Evolutionary conservation across 1,140 invertebrate genomes (phyloP), one percentile per base, ranked within the genome.

Genomic region (Odontomachus brunneus): DNA sequence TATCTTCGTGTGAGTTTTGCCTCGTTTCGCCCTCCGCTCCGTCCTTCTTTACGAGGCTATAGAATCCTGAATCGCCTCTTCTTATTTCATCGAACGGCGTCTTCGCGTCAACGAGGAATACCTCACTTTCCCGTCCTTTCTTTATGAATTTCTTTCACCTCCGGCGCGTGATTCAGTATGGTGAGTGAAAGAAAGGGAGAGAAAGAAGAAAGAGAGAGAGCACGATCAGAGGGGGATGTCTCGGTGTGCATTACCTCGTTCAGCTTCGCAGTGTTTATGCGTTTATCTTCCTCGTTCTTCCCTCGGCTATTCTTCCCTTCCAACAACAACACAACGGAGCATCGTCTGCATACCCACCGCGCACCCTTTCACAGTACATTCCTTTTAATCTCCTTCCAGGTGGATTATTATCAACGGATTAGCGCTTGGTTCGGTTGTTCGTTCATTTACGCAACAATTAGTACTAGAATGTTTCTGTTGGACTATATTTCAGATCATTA

Each of bases 81-180:
- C 75, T 71, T 48, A 71, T 80, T 69, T 51, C 29, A 71, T 69
- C 75, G 65, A 59, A 57, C 33, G 22, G 17, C 57, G 38, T 38
- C 38, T 15, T 11, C 22, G 48, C 44, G 11, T 59, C 63, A 78
- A 78, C 49, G 63, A 69, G 49, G 26, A 55, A 48, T 80, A 80
- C 51, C 51, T 80, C 15, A 33, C 44, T 75, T 67, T 67, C 33
- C 38, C 22, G 38, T 49, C 48, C 24, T 24, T 44, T 80, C 38
- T 80, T 80, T 71, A 71, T 22, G 51, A 69, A 78, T 78, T 44
- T 78, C 63, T 71, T 48, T 48, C 38, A 44, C 38, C 51, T 55
- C 7, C 33, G 22, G 0, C 22, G 12, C 12, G 24, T 57, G 75
- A 57, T 69, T 66, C 75, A 59, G 44, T 71, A 57, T 44, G n/a